phyloP scores from a whole-genome alignment of 2,888 invertebrate species.

The Euspilapteryx auroguttella region DNA sequence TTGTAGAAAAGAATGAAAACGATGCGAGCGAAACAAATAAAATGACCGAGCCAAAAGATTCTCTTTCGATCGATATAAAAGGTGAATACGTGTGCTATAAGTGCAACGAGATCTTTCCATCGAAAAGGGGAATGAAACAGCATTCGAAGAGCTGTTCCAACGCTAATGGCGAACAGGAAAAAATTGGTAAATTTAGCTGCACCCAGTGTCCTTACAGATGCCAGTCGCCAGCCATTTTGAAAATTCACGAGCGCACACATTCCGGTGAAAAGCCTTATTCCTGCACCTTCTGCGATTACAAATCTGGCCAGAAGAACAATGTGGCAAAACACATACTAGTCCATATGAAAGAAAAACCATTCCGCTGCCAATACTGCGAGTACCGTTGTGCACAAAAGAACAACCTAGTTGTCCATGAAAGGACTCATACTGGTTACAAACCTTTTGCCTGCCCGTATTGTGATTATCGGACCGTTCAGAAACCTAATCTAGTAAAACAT shows the following conservation, averaged over 20 bases:
- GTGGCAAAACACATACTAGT: conserved; percentile 53
- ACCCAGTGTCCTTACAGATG: conserved; percentile 46
- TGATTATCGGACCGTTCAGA: conserved; percentile 50
- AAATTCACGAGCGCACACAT: conserved; percentile 50
- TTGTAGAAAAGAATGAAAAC: conserved; percentile 17
- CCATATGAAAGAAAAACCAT: conserved; percentile 55
- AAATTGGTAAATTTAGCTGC: conserved; percentile 37
- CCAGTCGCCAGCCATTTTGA: conserved; percentile 50
- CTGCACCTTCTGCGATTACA: conserved; percentile 49
- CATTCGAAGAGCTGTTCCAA: conserved; percentile 31
- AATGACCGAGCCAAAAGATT: conserved; percentile 6
- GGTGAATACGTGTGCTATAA: conserved; percentile 42
- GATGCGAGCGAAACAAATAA: conserved; percentile 20
- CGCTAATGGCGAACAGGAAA: conserved; percentile 20
- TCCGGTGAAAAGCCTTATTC: conserved; percentile 50
- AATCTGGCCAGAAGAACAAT: conserved; percentile 53
- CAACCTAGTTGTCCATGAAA: conserved; percentile 48
- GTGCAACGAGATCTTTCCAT: conserved; percentile 34
- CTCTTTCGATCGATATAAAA: conserved; percentile 27
- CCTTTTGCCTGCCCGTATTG: conserved; percentile 52
- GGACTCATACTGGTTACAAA: conserved; percentile 53
- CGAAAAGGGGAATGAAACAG: conserved; percentile 37
- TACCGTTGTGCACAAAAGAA: conserved; percentile 54
- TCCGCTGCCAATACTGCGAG: conserved; percentile 49
- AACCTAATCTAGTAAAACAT: conserved; percentile 53